Evolutionary conservation across 2,888 invertebrate species (phyloP).

Genomic region (Slavum lentiscoides): DNA sequence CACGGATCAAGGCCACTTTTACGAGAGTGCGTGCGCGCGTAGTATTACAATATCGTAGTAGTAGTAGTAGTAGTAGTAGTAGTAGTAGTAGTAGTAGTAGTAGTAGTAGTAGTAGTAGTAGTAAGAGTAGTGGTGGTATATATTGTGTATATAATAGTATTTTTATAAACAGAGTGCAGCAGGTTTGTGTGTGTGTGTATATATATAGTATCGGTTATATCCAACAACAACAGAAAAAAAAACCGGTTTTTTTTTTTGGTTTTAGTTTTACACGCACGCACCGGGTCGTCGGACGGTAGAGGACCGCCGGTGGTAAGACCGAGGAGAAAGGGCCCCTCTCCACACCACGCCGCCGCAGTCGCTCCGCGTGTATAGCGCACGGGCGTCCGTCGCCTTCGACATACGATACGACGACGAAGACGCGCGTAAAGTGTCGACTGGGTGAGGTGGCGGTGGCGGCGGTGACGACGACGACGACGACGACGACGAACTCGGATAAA

Average conservation of each 20-base stretch:
- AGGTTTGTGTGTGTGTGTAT: no score
- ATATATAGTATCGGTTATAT: no score
- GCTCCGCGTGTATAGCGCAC: not conserved
- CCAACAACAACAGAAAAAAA: not conserved
- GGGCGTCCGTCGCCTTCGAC: not conserved
- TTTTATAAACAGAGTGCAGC: no score
- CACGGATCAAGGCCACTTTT: conserved; percentile 50
- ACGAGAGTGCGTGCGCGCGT: conserved; percentile 39
- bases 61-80: conserved; percentile 27
- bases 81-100: conserved; percentile 18
- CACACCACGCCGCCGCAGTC: no score
- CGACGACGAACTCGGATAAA: not conserved
- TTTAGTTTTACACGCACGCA: no score
- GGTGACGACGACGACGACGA: not conserved
- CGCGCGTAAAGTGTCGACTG: not conserved
- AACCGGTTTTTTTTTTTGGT: conserved; percentile 18
- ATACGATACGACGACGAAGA: not conserved
- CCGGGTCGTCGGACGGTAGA: not conserved
- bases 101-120: conserved; percentile 17
- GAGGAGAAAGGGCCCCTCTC: not conserved
- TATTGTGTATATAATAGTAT: no score
- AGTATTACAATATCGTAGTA: conserved; percentile 23
- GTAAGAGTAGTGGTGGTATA: conserved; percentile 15
- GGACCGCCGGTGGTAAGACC: no score
- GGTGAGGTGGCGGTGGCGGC: no score